These are phyloP conservation scores for Enhydra lutris DNA, from an alignment of 2,113 vertebrate species.

Conservation along the genomic window DNA sequence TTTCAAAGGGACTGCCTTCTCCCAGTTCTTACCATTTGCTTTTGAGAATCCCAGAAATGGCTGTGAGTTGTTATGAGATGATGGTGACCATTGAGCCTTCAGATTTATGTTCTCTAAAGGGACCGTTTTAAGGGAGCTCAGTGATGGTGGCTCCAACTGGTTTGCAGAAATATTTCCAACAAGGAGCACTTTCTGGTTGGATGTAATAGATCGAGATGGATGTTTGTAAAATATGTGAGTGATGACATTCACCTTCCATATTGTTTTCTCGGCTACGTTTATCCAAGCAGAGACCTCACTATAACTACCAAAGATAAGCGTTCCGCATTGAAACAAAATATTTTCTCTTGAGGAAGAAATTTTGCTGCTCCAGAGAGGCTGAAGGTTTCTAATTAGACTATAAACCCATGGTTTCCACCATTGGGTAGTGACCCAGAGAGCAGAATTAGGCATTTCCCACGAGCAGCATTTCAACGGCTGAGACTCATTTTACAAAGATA, in stretches of 20 bases:
- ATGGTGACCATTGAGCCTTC: background rate
- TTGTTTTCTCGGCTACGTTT: background rate
- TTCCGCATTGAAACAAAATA: slow-evolving; percentile 34
- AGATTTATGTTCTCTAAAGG: background rate
- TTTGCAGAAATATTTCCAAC: slow-evolving; percentile 1
- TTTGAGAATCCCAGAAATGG: background rate
- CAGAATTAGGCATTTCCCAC: background rate
- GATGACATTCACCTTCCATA: slow-evolving; percentile 20
- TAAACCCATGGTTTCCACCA: background rate
- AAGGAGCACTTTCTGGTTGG: background rate
- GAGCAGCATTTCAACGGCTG: background rate
- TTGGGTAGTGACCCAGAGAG: background rate
- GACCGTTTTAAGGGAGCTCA: background rate
- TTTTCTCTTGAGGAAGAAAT: background rate
- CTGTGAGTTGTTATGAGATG: background rate
- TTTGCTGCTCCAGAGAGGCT: background rate
- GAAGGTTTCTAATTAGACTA: background rate
- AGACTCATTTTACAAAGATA: background rate
- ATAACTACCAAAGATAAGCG: slow-evolving; percentile 21
- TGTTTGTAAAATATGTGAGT: slow-evolving; percentile 37
- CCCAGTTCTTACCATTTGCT: background rate
- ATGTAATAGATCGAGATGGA: background rate
- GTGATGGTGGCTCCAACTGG: background rate
- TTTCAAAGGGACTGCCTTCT: background rate
- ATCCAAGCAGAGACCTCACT: background rate